Conservation (phyloP, 2,888 invertebrate genomes). For the Cabera pusaria region DNA sequence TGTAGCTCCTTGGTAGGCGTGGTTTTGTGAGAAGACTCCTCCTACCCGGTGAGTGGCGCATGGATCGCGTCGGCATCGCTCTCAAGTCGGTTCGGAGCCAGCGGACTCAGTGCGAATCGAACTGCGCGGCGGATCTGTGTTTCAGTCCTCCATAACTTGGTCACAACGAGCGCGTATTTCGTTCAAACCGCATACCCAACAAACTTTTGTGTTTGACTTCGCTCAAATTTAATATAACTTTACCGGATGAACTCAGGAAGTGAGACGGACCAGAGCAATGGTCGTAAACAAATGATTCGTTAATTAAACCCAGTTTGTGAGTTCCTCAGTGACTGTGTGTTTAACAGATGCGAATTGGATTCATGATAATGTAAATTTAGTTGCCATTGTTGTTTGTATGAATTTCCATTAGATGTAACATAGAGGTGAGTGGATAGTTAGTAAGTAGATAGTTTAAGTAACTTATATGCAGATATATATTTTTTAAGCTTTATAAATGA, state of each 20-base stretch:
- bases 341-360: slow-evolving; percentile 43
- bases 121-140: slow-evolving; percentile 55
- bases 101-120: slow-evolving; percentile 56
- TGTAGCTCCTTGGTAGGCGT: slow-evolving; percentile 82
- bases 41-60: slow-evolving; percentile 75
- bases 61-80: slow-evolving; percentile 63
- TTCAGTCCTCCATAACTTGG: slow-evolving; percentile 55
- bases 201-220: slow-evolving; percentile 58
- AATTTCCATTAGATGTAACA: neutral
- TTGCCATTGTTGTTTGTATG: slow-evolving; percentile 16
- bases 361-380: slow-evolving; percentile 34
- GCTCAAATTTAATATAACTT: slow-evolving; percentile 53
- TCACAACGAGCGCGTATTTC: slow-evolving; percentile 32
- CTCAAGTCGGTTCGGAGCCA: slow-evolving; percentile 53
- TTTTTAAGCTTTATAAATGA: no score
- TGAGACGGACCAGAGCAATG: slow-evolving; percentile 45
- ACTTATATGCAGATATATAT: no score
- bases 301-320: slow-evolving; percentile 50
- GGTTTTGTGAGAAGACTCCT: slow-evolving; percentile 73
- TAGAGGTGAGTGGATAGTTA: slow-evolving; percentile 12
- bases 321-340: slow-evolving; percentile 60
- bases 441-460: no score
- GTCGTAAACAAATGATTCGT: slow-evolving; percentile 45
- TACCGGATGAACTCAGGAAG: slow-evolving; percentile 42
- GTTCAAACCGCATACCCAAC: slow-evolving; percentile 38